Evolutionary conservation across 1,140 invertebrate species (phyloP), one percentile per base, ranked within the genome.

Genomic region (Prorops nasuta): DNA sequence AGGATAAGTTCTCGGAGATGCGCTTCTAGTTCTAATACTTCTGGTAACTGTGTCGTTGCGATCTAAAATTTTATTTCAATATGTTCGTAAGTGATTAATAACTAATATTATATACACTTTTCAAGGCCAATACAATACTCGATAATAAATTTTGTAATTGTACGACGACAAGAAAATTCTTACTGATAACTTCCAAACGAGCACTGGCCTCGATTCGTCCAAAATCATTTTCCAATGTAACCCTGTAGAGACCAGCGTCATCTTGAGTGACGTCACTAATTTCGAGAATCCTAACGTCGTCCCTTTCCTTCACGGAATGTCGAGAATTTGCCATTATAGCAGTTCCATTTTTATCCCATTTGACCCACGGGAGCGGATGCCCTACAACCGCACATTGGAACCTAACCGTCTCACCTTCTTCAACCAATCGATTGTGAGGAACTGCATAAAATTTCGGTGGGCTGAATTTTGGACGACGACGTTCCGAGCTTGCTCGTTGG

Each of bases 401-500:
- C 6, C 85, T 73, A 1, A 89, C 84, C 1, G 85, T 87, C 56
- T 92, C 89, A 7, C 91, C 90, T 71, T 91, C 87, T 65, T 92
- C 87, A 0, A 84, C 89, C 4, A 92, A 84, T 37, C 87, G 84
- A 67, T 92, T 91, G 64, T 91, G 89, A 1, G 92, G 92, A 47
- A 92, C 86, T 16, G 91, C 88, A 69, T 92, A 90, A 76, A 96
- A 94, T 71, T 90, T 90, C 0, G 91, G 90, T 2, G 88, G 79
- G 28, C 79, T 64, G 17, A 81, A 60, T 55, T 71, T 68, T 36
- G 67, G 53, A 15, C 70, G 64, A 32, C 56, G 63, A 6, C 50
- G 54, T 35, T 44, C 56, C 40, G 45, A 55, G 19, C 44, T 54
- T 17, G 45, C 56, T 54, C 63, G 63, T 40, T 58, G 60, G 10